phyloP scores from a whole-genome alignment of 92 coral and sea anemone genomes.

The Ricordea florida region DNA sequence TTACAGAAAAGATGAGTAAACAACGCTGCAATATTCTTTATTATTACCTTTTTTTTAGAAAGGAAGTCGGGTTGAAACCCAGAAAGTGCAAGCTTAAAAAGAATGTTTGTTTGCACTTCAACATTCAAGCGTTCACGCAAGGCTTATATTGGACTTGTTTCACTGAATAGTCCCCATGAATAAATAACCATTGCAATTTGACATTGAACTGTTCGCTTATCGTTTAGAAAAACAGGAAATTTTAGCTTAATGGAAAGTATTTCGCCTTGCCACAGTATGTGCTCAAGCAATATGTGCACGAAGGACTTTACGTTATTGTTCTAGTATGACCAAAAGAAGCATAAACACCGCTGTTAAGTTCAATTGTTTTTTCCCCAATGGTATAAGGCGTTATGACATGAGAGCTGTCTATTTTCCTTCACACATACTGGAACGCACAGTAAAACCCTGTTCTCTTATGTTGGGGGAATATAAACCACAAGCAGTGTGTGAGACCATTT shows the following conservation, averaged over 20 bases:
- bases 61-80: neutral
- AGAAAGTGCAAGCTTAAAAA: neutral
- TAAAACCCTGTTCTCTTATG: neutral
- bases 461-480: neutral
- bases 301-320: constrained; percentile 14
- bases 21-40: neutral
- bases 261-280: constrained; percentile 11
- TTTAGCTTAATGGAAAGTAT: constrained; percentile 31
- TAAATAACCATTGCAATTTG: constrained; percentile 30
- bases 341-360: no score
- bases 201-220: constrained; percentile 38
- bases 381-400: no score
- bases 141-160: constrained; percentile 16
- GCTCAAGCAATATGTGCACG: constrained; percentile 15
- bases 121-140: constrained; percentile 35
- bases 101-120: constrained; percentile 11
- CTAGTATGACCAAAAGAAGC: neutral
- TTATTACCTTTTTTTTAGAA: no score
- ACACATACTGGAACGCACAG: no score
- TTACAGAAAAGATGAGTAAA: neutral
- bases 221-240: constrained; percentile 34
- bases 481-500: neutral
- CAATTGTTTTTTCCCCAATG: no score
- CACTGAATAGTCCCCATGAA: constrained; percentile 23
- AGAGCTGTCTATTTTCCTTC: no score